Conservation (phyloP, 2,888 invertebrate genomes). For the Apomyelois bistriatella region DNA sequence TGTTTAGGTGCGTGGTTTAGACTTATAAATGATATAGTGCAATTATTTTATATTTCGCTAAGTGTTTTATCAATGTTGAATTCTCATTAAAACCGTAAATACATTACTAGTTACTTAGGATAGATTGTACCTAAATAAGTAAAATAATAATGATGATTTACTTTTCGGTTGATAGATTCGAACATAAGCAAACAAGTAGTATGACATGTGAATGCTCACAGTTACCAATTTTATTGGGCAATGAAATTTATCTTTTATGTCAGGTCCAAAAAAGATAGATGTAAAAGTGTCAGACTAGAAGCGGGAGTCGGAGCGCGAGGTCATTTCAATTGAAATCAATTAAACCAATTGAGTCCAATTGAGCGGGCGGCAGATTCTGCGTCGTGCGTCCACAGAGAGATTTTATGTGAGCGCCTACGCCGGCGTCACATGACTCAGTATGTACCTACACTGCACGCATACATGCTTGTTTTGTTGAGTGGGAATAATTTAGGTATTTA, state of each 20-base stretch:
- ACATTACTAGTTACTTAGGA: too few relatives aligned
- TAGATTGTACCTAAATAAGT: too few relatives aligned
- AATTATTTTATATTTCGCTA: too few relatives aligned
- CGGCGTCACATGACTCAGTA: constrained; percentile 65
- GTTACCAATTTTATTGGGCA: constrained; percentile 48
- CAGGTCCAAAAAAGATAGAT: constrained; percentile 78
- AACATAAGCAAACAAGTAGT: too few relatives aligned
- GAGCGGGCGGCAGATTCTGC: constrained; percentile 77
- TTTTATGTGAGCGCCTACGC: constrained; percentile 77
- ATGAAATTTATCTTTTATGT: constrained; percentile 71
- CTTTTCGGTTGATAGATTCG: too few relatives aligned
- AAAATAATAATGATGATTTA: too few relatives aligned
- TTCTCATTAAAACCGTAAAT: too few relatives aligned
- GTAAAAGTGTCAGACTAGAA: constrained; percentile 76
- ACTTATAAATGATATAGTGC: too few relatives aligned
- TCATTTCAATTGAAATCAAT: constrained; percentile 78
- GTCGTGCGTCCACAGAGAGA: constrained; percentile 69
- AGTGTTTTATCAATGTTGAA: too few relatives aligned
- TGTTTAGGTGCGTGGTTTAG: too few relatives aligned
- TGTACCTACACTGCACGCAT: constrained; percentile 24
- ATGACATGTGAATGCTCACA: too few relatives aligned
- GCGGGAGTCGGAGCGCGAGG: constrained; percentile 75
- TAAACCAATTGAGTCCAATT: constrained; percentile 78
- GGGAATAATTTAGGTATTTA: too few relatives aligned
- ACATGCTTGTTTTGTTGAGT: neutral